Percentiles rank a stretch among this genome's conserved stretches.
phyloP scores from a whole-genome alignment of 2,797 vertebrate genomes.

The Ciconia nigra region DNA sequence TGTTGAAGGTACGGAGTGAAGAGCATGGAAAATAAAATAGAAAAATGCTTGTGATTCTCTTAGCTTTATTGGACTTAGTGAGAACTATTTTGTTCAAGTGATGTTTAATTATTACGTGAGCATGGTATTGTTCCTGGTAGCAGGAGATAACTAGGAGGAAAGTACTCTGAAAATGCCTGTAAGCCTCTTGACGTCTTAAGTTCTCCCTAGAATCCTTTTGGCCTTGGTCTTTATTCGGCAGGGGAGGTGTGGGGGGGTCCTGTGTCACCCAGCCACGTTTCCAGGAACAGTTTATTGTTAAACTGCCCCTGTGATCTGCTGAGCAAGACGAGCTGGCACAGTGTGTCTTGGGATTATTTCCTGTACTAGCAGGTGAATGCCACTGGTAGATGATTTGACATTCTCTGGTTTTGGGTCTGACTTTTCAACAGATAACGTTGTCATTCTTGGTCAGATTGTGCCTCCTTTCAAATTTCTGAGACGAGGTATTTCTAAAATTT shows the following conservation, averaged over 20 bases:
- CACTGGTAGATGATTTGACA: neutral
- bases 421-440: neutral
- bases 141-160: neutral
- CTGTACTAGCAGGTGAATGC: neutral
- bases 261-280: neutral
- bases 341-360: neutral
- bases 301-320: neutral
- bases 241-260: neutral
- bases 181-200: neutral
- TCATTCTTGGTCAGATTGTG: neutral
- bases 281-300: neutral
- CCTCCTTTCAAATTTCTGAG: neutral
- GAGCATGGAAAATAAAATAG: neutral
- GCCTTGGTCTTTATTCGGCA: neutral
- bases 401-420: neutral
- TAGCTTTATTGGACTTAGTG: neutral
- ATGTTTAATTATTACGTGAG: neutral
- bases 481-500: neutral
- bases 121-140: neutral
- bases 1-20: neutral
- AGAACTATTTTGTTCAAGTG: neutral
- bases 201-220: neutral
- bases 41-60: neutral
- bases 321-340: neutral
- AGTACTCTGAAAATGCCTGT: neutral